These are phyloP conservation scores for Cephus pulcher DNA, from an alignment of 2,888 invertebrate genomes.

Conservation along the genomic window DNA sequence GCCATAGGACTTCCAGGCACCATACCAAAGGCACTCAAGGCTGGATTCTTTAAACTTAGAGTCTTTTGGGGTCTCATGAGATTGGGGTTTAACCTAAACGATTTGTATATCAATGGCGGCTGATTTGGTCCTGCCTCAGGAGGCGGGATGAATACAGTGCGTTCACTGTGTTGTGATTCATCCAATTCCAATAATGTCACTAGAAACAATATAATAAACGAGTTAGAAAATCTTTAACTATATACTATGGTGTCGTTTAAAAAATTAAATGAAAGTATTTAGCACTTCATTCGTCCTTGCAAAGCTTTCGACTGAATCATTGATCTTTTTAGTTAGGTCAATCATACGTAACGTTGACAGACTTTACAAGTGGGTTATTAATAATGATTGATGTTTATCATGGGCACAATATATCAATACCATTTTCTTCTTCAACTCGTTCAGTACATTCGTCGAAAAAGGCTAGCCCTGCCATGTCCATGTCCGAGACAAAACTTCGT, in stretches of 20 bases:
- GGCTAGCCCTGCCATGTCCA: constrained; percentile 89
- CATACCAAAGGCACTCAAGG: constrained; percentile 62
- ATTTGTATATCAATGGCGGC: constrained; percentile 67
- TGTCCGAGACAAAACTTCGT: constrained; percentile 97
- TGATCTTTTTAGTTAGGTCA: neutral
- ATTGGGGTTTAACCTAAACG: constrained; percentile 74
- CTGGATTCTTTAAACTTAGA: constrained; percentile 55
- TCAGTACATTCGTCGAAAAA: constrained; percentile 98
- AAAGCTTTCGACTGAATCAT: neutral
- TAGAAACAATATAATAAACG: constrained; percentile 22
- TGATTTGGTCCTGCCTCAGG: constrained; percentile 79
- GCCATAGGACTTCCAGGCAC: constrained; percentile 91
- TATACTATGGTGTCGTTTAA: neutral
- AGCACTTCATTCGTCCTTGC: neutral
- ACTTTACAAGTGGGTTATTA: neutral
- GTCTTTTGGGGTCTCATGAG: constrained; percentile 68
- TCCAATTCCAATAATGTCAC: constrained; percentile 82
- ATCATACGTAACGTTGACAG: neutral
- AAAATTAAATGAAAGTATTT: neutral
- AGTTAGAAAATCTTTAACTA: neutral
- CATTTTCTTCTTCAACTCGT: constrained; percentile 70
- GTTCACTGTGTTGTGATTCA: constrained; percentile 80
- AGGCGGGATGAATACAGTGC: constrained; percentile 94
- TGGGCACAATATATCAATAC: constrained; percentile 31
- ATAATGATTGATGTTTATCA: neutral